Evolutionary conservation across 2,113 vertebrate genomes (phyloP), one percentile per base, ranked within the genome.

Genomic region (Ochotona curzoniae): DNA sequence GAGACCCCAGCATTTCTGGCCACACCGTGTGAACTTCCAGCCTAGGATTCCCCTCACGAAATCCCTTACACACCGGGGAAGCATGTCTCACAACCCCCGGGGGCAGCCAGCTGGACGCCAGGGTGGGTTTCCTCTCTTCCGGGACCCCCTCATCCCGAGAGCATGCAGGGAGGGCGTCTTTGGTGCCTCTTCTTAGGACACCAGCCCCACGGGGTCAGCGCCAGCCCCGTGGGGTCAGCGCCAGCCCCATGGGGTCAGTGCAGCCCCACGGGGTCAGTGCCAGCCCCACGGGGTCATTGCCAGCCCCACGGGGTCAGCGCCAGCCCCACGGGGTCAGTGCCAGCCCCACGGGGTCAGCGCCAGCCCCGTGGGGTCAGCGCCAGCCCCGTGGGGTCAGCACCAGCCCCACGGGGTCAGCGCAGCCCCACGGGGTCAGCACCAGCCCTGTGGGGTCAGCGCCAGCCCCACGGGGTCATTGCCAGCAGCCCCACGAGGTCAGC

Each of bases 11-110:
- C 12, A 10, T 38, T 61, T 64, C 86, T 73, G 32, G 15, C 9
- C 79, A 57, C 21, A 14, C 8, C 3, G 1, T 10, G 4, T 8
- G 1, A 44, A 0, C 20, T 21, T 5, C 63, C 57, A 28, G 0
- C 8, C 67, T 2, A 0, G 4, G 26, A 26, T 8, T 51, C 8
- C 76, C 51, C 5, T 20, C 14, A 26, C n/a, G 4, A 35, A 23
- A 61, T 1, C 4, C 38, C 70, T 78, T 25, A 14, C 28, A 38
- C 13, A 15, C 66, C 28, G 20, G 49, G 21, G 51, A 11, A 5
- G 2, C 12, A 17, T 4, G 54, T 47, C 78, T 69, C n/a, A 10
- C 7, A 4, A 38, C 12, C 60, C 49, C 11, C 0, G 51, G 74
- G 51, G 25, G 73, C 11, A 57, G 54, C 54, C 14, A 18, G 54